Base-by-base conservation (phyloP, 2,888 invertebrate genomes). In the Sarcophaga variegata region DNA sequence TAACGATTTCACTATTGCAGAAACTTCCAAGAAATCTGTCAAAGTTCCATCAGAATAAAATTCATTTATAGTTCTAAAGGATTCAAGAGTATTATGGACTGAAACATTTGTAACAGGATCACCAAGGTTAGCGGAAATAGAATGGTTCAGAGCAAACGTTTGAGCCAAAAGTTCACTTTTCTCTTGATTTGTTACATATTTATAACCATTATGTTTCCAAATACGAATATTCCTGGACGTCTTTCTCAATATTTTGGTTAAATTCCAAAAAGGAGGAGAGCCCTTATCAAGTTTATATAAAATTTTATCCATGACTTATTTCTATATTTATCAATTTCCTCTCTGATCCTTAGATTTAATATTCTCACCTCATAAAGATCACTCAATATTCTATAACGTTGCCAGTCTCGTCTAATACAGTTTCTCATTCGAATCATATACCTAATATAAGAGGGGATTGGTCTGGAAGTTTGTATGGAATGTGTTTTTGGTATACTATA, bases 351-450 rank as follows among this genome's bases (percentile, higher is more conserved):
- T 62, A 17, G 62, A 62, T 62, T 62, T 22, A 62, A 62, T 62
- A 62, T 62, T 20, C 22, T 62, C 6, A 62, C 6, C 10, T 62
- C 62, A 62, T 62, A n/a, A 11, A 62, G 17, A 62, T 62, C 62
- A 62, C 17, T 62, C n/a, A 62, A 37, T 6, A 37, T 6, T 37
- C 37, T 37, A 37, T 6, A 37, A 37, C 20, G 37, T n/a, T 72
- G 72, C 72, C 60, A 72, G 45, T 60, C 60, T 37, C 60, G 60
- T 37, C 72, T 72, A 37, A 37, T 17, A 37, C 72, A 27, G 27
- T 72, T 72, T 22, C 70, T 59, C 37, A 4, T 47, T 37, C n/a
- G 37, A 72, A 37, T 62, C 47, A 22, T 22, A 10, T 11, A 3
- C 12, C 47, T 49, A 20, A 69, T 47, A 47, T 49, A 69, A 3